Percentiles rank a stretch among this genome's conserved stretches.
These are phyloP conservation scores for Agrochola lychnidis DNA, from an alignment of 2,888 invertebrate species.

Conservation along the genomic window DNA sequence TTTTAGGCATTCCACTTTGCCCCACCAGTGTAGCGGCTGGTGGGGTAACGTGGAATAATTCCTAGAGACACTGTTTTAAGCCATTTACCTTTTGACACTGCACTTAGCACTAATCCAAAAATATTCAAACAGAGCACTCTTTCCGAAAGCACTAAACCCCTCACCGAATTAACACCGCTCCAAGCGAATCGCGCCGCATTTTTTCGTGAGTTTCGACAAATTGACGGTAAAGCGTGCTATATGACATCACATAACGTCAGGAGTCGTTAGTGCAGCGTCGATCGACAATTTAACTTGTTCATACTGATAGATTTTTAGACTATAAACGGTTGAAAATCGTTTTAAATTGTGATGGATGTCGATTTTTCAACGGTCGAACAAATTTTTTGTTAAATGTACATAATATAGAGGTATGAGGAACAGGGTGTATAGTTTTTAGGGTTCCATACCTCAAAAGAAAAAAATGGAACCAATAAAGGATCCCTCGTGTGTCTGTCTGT, in stretches of 20 bases:
- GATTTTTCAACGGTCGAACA: neutral
- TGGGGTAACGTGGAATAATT: too few relatives aligned
- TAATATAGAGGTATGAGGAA: too few relatives aligned
- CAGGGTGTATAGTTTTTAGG: too few relatives aligned
- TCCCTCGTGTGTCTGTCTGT: too few relatives aligned
- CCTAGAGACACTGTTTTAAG: neutral
- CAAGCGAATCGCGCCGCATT: conserved; percentile 16
- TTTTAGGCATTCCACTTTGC: too few relatives aligned
- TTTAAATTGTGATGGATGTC: conserved; percentile 40
- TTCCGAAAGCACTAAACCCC: neutral
- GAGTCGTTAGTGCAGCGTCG: conserved; percentile 36
- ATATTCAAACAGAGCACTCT: neutral
- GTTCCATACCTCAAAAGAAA: too few relatives aligned
- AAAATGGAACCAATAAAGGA: too few relatives aligned
- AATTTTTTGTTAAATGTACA: too few relatives aligned
- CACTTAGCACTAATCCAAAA: neutral
- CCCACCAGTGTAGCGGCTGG: too few relatives aligned
- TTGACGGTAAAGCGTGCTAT: conserved; percentile 24
- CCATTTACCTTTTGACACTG: neutral
- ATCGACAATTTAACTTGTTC: conserved; percentile 37
- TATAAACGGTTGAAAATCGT: conserved; percentile 23
- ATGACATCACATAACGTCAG: conserved; percentile 20
- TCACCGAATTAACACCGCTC: neutral
- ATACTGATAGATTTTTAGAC: conserved; percentile 45
- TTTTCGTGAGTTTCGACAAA: conserved; percentile 33